Conservation (phyloP, 2,113 vertebrate species). For the Psittacula cyanocephala region DNA sequence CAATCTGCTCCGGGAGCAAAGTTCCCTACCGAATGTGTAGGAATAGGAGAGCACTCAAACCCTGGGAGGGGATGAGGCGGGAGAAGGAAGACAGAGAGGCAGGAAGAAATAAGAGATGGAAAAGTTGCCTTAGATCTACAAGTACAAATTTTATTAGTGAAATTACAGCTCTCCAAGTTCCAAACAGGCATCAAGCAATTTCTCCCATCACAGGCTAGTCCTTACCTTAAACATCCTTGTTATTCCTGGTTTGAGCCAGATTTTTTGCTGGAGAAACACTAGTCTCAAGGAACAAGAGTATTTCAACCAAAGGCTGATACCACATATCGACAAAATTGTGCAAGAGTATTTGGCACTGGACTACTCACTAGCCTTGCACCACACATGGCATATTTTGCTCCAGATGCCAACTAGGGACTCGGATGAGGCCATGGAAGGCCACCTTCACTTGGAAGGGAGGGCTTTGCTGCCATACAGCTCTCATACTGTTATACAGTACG, state of each 20-base stretch:
- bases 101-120: background rate
- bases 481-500: background rate
- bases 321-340: background rate
- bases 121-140: background rate
- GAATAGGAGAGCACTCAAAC: background rate
- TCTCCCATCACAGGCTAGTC: background rate
- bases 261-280: background rate
- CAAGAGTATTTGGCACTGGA: background rate
- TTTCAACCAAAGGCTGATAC: background rate
- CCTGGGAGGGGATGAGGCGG: background rate
- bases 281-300: background rate
- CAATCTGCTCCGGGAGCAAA: background rate
- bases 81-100: no score
- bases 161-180: background rate
- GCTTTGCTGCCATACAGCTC: background rate
- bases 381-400: background rate
- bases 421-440: background rate
- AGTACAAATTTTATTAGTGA: background rate
- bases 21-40: background rate
- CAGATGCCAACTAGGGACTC: background rate
- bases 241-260: background rate
- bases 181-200: background rate
- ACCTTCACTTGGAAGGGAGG: fast-evolving
- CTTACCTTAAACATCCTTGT: background rate
- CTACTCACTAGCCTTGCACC: background rate